A percentile compares a stretch with the other conserved stretches of the same genome.
phyloP scores from a whole-genome alignment of 2,888 invertebrate species.

The Dolichopus griseipennis region DNA sequence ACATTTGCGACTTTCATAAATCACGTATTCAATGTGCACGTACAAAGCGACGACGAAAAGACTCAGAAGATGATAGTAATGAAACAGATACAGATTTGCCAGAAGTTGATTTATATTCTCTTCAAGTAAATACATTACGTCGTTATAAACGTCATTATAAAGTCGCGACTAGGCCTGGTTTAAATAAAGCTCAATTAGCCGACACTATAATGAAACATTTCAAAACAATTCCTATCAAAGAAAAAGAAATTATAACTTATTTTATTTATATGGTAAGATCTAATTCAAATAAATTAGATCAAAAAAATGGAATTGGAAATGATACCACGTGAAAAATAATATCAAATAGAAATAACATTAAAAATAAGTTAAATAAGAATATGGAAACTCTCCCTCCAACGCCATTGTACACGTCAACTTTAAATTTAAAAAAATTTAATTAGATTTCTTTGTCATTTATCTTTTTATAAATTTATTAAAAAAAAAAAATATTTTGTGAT shows the following conservation, averaged over 20 bases:
- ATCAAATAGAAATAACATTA: slow-evolving; percentile 20
- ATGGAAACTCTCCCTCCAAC: not conserved
- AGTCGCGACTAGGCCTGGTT: slow-evolving; percentile 79
- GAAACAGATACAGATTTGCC: slow-evolving; percentile 87
- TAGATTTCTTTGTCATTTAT: not conserved
- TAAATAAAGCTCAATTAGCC: slow-evolving; percentile 90
- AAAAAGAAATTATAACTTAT: slow-evolving; percentile 88
- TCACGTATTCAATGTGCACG: slow-evolving; percentile 92
- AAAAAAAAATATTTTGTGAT: too few species aligned
- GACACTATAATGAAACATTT: slow-evolving; percentile 93
- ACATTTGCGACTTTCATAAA: slow-evolving; percentile 95
- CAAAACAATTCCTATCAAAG: slow-evolving; percentile 86
- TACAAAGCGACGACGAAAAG: slow-evolving; percentile 81
- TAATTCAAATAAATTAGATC: slow-evolving; percentile 49
- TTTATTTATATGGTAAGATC: slow-evolving; percentile 96
- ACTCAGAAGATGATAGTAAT: slow-evolving; percentile 89
- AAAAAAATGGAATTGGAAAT: slow-evolving; percentile 41
- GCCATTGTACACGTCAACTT: not conserved
- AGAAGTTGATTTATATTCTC: slow-evolving; percentile 86
- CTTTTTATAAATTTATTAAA: not conserved
- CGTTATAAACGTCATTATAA: slow-evolving; percentile 92
- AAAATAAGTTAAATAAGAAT: slow-evolving; percentile 11
- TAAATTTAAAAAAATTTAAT: not conserved
- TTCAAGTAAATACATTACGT: slow-evolving; percentile 88
- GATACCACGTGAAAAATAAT: slow-evolving; percentile 28